These are phyloP conservation scores for Ennomos quercinarius DNA, from an alignment of 2,888 invertebrate genomes.

Conservation along the genomic window DNA sequence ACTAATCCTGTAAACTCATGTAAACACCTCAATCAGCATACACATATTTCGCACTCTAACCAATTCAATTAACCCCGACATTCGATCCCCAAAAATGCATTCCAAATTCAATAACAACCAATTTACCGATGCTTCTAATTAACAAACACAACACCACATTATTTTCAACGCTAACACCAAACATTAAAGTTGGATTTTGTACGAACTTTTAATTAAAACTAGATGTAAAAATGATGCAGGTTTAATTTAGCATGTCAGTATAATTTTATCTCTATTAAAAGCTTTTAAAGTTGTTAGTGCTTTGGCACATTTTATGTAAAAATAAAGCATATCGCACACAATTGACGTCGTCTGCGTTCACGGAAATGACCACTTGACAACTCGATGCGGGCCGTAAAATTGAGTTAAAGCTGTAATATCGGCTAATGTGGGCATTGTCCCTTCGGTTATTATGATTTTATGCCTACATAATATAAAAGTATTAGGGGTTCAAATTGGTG, in stretches of 20 bases:
- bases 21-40: constrained; percentile 21
- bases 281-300: constrained; percentile 20
- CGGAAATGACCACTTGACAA: constrained; percentile 68
- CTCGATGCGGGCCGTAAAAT: constrained; percentile 61
- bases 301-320: constrained; percentile 33
- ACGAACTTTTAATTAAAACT: neutral
- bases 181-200: constrained; percentile 21
- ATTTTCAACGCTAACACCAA: neutral
- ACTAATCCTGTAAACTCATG: neutral
- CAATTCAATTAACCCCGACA: constrained; percentile 26
- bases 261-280: constrained; percentile 28
- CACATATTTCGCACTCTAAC: constrained; percentile 32
- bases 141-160: constrained; percentile 8
- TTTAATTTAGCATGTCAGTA: neutral
- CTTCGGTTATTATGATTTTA: constrained; percentile 17
- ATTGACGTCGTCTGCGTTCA: constrained; percentile 63
- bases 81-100: constrained; percentile 45
- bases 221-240: constrained; percentile 55
- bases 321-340: constrained; percentile 62
- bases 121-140: constrained; percentile 47
- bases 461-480: neutral
- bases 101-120: constrained; percentile 46
- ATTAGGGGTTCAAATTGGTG: neutral
- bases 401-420: constrained; percentile 11
- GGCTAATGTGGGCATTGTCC: constrained; percentile 22